Evolutionary conservation across 2,888 invertebrate species (phyloP).

Genomic region (Cataglyphis livida): DNA sequence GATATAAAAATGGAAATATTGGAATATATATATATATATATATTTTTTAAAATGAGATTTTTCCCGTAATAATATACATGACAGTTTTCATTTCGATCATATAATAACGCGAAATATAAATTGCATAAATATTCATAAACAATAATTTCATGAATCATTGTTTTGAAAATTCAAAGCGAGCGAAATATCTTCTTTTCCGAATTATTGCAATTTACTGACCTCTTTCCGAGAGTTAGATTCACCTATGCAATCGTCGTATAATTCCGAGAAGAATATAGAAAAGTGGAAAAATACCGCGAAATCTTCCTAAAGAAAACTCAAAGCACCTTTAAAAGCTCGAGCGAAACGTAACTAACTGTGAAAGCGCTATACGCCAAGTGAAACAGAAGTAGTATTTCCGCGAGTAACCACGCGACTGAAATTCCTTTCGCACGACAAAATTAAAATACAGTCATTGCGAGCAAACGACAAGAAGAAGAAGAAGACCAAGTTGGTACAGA

Average conservation of each 20-base stretch:
- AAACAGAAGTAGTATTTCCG: conserved; percentile 50
- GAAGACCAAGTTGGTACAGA: conserved; percentile 11
- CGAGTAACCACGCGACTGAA: conserved; percentile 46
- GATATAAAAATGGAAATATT: not conserved
- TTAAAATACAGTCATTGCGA: conserved; percentile 47
- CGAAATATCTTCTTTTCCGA: not conserved
- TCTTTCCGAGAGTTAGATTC: not conserved
- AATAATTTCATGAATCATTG: not conserved
- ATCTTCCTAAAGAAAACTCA: conserved; percentile 49
- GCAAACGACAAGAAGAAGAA: not conserved
- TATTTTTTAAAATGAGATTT: not conserved
- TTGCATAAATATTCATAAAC: not conserved
- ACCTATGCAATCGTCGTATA: not conserved
- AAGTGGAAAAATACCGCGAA: conserved; percentile 44
- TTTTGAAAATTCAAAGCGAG: not conserved
- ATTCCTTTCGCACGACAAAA: conserved; percentile 45
- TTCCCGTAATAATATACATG: not conserved
- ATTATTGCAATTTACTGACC: not conserved
- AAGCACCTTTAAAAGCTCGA: conserved; percentile 36
- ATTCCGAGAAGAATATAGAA: conserved; percentile 32
- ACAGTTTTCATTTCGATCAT: not conserved
- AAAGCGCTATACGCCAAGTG: conserved; percentile 51
- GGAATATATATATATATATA: not conserved
- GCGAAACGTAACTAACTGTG: conserved; percentile 54
- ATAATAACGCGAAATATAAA: not conserved